A percentile compares a stretch with the other conserved stretches of the same genome.
Conservation (phyloP, 2,797 vertebrate genomes). For the Lagocephalus sceleratus region DNA sequence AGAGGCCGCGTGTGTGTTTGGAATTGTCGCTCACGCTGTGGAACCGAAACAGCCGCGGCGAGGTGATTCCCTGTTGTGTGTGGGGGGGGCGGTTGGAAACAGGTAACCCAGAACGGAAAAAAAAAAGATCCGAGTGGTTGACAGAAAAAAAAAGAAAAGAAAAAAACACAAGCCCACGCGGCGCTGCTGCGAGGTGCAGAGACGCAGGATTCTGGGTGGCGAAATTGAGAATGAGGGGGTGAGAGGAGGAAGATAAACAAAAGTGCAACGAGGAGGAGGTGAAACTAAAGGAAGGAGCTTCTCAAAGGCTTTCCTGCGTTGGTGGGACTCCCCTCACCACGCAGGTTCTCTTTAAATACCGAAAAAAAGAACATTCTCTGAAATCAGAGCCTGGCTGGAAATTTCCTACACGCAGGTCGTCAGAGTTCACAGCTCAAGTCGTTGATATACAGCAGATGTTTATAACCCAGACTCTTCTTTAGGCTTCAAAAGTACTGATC, state of each 20-base stretch:
- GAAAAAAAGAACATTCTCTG: slow-evolving; percentile 50
- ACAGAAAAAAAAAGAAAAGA: slow-evolving; percentile 17
- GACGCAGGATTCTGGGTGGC: slow-evolving; percentile 65
- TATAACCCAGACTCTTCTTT: background rate
- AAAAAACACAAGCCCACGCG: slow-evolving; percentile 59
- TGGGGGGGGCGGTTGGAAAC: slow-evolving; percentile 75
- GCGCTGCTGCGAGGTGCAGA: slow-evolving; percentile 40
- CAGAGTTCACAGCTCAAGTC: slow-evolving; percentile 13
- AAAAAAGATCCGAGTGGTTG: slow-evolving; percentile 17
- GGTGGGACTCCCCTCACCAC: slow-evolving; percentile 69
- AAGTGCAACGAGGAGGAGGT: slow-evolving; percentile 72
- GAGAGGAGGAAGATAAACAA: slow-evolving; percentile 68
- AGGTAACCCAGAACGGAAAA: slow-evolving; percentile 72
- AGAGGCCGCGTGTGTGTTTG: slow-evolving; percentile 18
- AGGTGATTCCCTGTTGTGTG: slow-evolving; percentile 66
- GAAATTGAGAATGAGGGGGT: slow-evolving; percentile 78
- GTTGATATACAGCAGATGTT: slow-evolving; percentile 9
- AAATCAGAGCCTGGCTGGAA: slow-evolving; percentile 58
- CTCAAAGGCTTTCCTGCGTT: slow-evolving; percentile 79
- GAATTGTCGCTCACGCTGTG: slow-evolving; percentile 30
- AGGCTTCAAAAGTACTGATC: background rate
- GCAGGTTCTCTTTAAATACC: slow-evolving; percentile 49
- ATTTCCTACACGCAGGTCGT: slow-evolving; percentile 35
- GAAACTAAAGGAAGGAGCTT: slow-evolving; percentile 71
- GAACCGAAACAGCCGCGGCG: slow-evolving; percentile 41